Conservation (phyloP, 2,113 vertebrate species). For the Oncorhynchus nerka region DNA sequence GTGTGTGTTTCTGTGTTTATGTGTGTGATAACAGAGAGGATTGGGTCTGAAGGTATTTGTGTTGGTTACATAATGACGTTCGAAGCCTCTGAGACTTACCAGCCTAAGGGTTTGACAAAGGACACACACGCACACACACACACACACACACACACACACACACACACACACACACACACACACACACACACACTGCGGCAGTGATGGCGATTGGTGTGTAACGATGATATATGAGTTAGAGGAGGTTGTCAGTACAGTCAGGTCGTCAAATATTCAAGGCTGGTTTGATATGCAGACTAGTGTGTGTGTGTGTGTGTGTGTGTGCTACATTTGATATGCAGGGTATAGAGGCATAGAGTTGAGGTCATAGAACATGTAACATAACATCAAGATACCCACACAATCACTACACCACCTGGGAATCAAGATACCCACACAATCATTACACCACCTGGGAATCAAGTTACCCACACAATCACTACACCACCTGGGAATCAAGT, state of each 20-base stretch:
- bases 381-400: no score
- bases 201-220: slow-evolving; percentile 62
- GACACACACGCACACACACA: neutral
- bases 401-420: no score
- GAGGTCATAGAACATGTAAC: neutral
- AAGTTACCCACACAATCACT: no score
- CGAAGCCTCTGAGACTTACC: no score
- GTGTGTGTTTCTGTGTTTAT: neutral
- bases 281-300: slow-evolving; percentile 40
- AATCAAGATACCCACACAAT: no score
- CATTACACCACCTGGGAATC: no score
- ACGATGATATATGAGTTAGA: slow-evolving; percentile 67
- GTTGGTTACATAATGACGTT: no score
- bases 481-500: no score
- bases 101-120: no score
- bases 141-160: slow-evolving; percentile 1
- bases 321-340: slow-evolving; percentile 44
- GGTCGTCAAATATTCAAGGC: slow-evolving; percentile 59
- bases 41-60: no score
- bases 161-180: neutral
- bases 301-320: no score
- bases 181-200: neutral
- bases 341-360: slow-evolving; percentile 34
- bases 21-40: neutral
- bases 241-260: slow-evolving; percentile 49